These are phyloP conservation scores for Notarius quadriscutis DNA, from an alignment of 2,113 vertebrate species.

Conservation along the genomic window DNA sequence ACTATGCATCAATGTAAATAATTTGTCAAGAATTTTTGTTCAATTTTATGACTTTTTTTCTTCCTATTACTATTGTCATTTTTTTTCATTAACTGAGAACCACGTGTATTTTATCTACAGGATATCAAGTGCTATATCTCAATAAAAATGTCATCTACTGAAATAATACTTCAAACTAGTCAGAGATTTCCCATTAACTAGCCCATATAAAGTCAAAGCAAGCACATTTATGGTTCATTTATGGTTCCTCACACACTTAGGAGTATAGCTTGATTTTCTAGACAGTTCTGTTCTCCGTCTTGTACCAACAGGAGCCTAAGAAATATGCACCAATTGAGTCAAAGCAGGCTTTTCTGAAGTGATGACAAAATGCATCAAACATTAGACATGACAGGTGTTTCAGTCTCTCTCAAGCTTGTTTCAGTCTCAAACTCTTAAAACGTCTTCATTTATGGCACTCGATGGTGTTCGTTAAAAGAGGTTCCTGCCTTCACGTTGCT, in stretches of 20 bases:
- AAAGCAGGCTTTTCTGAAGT: not conserved
- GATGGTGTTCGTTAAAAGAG: slow-evolving; percentile 33
- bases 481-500: slow-evolving; percentile 43
- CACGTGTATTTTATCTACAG: too few relatives aligned
- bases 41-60: too few relatives aligned
- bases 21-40: too few relatives aligned
- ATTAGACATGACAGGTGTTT: slow-evolving; percentile 28
- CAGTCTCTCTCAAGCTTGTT: slow-evolving; percentile 1
- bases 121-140: too few relatives aligned
- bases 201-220: not conserved
- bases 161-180: not conserved
- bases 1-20: too few relatives aligned
- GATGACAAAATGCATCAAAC: slow-evolving; percentile 27
- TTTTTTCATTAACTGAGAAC: too few relatives aligned
- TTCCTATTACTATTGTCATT: too few relatives aligned
- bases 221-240: not conserved
- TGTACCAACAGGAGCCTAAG: slow-evolving; percentile 7
- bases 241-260: not conserved
- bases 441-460: slow-evolving; percentile 39
- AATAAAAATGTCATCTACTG: too few relatives aligned
- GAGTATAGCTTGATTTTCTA: not conserved
- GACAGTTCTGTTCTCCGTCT: slow-evolving; percentile 1
- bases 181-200: not conserved
- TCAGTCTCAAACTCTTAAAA: slow-evolving; percentile 40
- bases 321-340: not conserved